phyloP scores from a whole-genome alignment of 2,113 vertebrate species.

The Silurus meridionalis region DNA sequence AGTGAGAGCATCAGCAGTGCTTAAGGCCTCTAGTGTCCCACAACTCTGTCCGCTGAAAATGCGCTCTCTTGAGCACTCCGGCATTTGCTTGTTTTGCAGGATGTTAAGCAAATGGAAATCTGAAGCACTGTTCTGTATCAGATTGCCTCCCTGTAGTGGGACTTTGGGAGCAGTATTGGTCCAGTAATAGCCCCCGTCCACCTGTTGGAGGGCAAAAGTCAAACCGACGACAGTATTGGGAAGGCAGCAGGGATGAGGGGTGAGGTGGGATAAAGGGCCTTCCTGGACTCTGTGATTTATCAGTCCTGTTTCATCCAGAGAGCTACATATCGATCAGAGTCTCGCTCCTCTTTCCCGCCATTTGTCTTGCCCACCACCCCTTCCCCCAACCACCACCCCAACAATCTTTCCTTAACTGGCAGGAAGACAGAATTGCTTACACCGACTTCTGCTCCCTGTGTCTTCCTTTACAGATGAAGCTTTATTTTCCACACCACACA shows the following conservation, averaged over 20 bases:
- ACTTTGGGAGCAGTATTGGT: not conserved
- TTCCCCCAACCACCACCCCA: not conserved
- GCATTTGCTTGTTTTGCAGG: not conserved
- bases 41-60: not conserved
- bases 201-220: conserved; percentile 27
- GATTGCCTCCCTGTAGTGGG: not conserved
- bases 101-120: conserved; percentile 8
- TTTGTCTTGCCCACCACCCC: conserved; percentile 61
- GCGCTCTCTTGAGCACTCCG: not conserved
- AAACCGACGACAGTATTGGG: not conserved
- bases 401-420: conserved; percentile 42
- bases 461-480: conserved; percentile 59
- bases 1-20: not conserved
- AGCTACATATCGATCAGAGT: conserved; percentile 68
- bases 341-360: conserved; percentile 62
- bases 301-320: conserved; percentile 65
- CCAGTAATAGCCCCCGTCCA: conserved; percentile 13
- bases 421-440: conserved; percentile 69
- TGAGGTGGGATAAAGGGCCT: conserved; percentile 20
- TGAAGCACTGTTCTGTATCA: conserved; percentile 18
- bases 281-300: conserved; percentile 61
- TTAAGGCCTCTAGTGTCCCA: not conserved
- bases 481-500: conserved; percentile 56
- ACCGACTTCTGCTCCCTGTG: conserved; percentile 55
- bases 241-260: not conserved